Evolutionary conservation across 2,888 invertebrate genomes (phyloP), one percentile per base, ranked within the genome.

Genomic region (Psylliodes chrysocephalus): DNA sequence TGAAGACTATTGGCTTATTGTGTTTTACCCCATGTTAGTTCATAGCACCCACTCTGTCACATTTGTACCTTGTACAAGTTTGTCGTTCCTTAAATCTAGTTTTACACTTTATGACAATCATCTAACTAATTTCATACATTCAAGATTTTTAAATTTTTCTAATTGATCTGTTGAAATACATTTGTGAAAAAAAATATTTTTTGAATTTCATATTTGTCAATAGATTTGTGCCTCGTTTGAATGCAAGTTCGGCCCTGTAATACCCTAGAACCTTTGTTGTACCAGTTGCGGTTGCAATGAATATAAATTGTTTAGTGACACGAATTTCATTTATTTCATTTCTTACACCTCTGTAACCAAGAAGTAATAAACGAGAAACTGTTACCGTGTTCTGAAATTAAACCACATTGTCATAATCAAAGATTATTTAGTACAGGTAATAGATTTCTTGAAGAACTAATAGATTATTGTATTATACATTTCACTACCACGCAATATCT

Each of bases 231-330:
- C n/a, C n/a, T n/a, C n/a, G n/a, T n/a, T n/a, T n/a, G n/a, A n/a
- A n/a, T n/a, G n/a, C n/a, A n/a, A 17, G 35, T 35, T 42, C 42
- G 17, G 18, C 6, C 42, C 42, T 42, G 42, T 35, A 35, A 14
- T n/a, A 35, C 14, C 35, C 35, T 18, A 8, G 5, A 42, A 40
- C 25, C 38, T 51, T 59, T 35, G 17, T 22, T 28, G 51, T 42
- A 47, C 18, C 51, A 28, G 25, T 61, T 44, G 35, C 44, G 53
- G 46, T 38, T 54, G 44, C 22, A 47, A 38, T 25, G 33, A 47
- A 54, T 61, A 54, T 61, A 47, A 61, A 61, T 60, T 54, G 54
- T 53, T 53, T 46, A 35, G 33, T 46, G 60, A 53, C 53, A 54
- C 53, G 44, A 33, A 28, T 60, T 54, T 42, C 18, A 42, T 18